Conservation (phyloP, 2,113 vertebrate genomes). For the Corythornis madagascariensis region DNA sequence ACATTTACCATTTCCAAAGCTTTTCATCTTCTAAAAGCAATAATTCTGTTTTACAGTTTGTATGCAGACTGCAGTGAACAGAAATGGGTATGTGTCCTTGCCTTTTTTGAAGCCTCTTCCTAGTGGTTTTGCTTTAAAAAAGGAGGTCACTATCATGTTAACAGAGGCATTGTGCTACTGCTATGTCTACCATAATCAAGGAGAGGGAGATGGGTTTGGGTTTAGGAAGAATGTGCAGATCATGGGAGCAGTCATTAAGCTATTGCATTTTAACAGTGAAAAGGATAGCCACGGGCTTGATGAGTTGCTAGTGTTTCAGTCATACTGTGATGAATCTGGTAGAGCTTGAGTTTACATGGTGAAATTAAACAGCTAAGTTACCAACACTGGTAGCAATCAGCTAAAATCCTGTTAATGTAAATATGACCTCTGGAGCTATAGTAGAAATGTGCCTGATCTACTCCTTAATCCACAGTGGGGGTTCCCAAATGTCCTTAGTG, state of each 20-base stretch:
- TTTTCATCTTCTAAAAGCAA: slow-evolving; percentile 73
- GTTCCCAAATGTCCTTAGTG: not conserved
- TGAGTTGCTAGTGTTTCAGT: slow-evolving; percentile 26
- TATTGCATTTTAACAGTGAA: not conserved
- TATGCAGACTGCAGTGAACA: slow-evolving; percentile 30
- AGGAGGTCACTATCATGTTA: not conserved
- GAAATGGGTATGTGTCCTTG: slow-evolving; percentile 33
- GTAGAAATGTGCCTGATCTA: not conserved
- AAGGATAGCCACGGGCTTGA: not conserved
- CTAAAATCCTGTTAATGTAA: not conserved
- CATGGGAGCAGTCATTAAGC: slow-evolving; percentile 1
- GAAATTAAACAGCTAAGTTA: not conserved
- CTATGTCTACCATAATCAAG: not conserved
- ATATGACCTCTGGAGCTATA: not conserved
- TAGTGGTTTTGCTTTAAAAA: slow-evolving; percentile 24
- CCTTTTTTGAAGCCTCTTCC: slow-evolving; percentile 47
- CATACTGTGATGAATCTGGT: not conserved
- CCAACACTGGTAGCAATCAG: not conserved
- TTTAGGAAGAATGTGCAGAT: not conserved
- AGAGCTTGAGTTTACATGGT: not conserved
- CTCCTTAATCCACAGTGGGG: not conserved
- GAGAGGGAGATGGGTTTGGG: not conserved
- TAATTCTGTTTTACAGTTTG: slow-evolving; percentile 62
- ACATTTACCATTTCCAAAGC: slow-evolving; percentile 65
- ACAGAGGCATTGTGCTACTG: not conserved